phyloP scores from a whole-genome alignment of 2,113 vertebrate species.

The Eclectus roratus region DNA sequence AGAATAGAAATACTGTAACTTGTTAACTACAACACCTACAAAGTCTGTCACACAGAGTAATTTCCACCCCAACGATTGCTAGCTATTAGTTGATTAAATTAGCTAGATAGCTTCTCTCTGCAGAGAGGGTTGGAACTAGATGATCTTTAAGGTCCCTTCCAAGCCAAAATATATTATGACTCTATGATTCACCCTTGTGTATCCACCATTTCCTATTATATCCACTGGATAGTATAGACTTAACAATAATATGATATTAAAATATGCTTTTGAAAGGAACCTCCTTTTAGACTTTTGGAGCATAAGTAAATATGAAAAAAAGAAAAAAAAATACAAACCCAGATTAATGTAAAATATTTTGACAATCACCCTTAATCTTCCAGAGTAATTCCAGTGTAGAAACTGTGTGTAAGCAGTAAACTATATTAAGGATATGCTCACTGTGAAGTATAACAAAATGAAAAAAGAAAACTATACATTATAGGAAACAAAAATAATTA shows the following conservation, averaged over 20 bases:
- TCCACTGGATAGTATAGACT: neutral
- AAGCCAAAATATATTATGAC: neutral
- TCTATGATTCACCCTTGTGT: neutral
- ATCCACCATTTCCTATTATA: neutral
- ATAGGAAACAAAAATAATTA: neutral
- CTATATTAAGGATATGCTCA: neutral
- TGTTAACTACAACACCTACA: neutral
- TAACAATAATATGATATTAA: neutral
- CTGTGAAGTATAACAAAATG: neutral
- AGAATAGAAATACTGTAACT: neutral
- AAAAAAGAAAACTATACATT: neutral
- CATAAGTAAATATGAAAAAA: neutral
- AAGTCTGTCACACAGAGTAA: neutral
- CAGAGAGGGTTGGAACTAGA: neutral
- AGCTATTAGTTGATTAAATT: neutral
- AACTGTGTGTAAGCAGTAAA: neutral
- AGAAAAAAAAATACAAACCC: neutral
- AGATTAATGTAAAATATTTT: neutral
- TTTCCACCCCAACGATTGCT: neutral
- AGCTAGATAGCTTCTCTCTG: neutral
- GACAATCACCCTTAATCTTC: neutral
- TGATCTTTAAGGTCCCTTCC: neutral
- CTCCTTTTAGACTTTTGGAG: neutral
- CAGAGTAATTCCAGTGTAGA: neutral
- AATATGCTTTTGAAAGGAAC: neutral